Conservation (phyloP, 2,797 vertebrate species). For the Neomorphus geoffroyi region DNA sequence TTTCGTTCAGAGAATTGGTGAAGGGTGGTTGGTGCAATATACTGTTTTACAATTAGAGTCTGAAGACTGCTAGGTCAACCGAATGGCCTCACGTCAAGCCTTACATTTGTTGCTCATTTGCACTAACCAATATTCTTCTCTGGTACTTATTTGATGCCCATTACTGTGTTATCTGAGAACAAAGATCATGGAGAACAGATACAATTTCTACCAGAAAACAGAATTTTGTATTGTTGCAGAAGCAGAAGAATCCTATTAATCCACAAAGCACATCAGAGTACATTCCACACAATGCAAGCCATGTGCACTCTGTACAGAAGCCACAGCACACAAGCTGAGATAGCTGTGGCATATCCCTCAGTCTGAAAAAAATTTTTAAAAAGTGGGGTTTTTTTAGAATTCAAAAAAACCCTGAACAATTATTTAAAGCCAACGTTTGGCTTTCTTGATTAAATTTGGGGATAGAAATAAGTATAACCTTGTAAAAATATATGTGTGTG, state of each 20-base stretch:
- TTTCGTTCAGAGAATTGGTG: background rate
- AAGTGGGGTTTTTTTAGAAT: background rate
- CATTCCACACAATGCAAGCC: background rate
- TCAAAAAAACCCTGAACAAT: background rate
- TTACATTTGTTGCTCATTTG: slow-evolving; percentile 65
- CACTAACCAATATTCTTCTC: background rate
- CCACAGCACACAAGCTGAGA: background rate
- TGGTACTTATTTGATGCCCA: slow-evolving; percentile 38
- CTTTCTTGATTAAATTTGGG: background rate
- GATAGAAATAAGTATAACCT: background rate
- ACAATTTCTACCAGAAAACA: slow-evolving; percentile 15
- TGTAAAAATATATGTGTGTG: background rate
- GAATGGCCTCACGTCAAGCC: background rate
- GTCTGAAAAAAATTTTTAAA: background rate
- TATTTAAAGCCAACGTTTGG: background rate
- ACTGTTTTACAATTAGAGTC: background rate
- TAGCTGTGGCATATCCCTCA: background rate
- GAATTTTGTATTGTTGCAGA: background rate
- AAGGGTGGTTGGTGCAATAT: background rate
- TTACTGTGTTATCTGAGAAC: slow-evolving; percentile 61
- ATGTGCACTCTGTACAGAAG: background rate
- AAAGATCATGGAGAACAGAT: slow-evolving; percentile 42
- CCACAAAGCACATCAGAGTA: background rate
- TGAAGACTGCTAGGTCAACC: background rate
- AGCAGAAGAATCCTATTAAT: slow-evolving; percentile 58